A percentile compares a stretch with the other conserved stretches of the same genome.
Conservation (phyloP, 2,113 vertebrate species). For the Vireo altiloquus region DNA sequence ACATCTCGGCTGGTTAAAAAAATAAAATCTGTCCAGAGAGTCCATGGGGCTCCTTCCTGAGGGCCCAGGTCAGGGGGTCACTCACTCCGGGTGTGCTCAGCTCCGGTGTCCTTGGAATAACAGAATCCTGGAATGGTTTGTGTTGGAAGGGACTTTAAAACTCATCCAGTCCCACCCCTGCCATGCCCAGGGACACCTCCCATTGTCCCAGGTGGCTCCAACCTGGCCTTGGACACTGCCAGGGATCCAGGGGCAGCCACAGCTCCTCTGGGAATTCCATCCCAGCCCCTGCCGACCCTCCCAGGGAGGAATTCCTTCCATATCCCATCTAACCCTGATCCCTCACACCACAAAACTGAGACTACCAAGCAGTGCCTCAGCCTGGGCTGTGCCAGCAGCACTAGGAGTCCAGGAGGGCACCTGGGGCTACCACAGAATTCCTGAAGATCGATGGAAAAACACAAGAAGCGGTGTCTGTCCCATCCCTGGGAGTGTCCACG, state of each 20-base stretch:
- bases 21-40: background rate
- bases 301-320: accelerated
- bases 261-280: background rate
- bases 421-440: background rate
- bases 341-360: too few species aligned
- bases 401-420: background rate
- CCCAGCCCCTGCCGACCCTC: background rate
- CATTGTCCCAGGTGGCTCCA: accelerated
- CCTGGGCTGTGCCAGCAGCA: background rate
- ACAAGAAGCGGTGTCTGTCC: background rate
- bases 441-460: background rate
- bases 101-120: background rate
- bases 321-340: accelerated
- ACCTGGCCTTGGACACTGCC: accelerated
- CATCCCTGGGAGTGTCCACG: background rate
- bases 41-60: background rate
- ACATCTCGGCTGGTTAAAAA: background rate
- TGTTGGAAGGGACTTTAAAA: background rate
- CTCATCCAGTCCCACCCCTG: background rate
- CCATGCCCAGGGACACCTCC: background rate
- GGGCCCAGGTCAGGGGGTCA: background rate
- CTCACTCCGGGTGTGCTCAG: background rate
- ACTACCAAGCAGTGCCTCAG: background rate
- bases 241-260: background rate
- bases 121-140: background rate